phyloP scores from a whole-genome alignment of 2,888 invertebrate species.

The Plagiodera versicolora region DNA sequence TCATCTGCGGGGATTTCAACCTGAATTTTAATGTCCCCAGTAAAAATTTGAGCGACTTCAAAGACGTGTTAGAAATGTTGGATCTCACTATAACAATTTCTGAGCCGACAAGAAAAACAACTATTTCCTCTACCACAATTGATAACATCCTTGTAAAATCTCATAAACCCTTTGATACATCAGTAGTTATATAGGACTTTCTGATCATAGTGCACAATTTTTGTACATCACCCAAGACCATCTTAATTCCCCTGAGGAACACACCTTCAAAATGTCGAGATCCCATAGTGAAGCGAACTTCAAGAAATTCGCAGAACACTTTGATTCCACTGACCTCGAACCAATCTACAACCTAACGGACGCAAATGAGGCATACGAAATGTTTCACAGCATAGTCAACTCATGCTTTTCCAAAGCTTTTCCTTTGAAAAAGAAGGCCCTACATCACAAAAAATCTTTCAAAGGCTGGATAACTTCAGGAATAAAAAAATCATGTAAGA shows the following conservation, averaged over 20 bases:
- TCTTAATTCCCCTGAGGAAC: not conserved
- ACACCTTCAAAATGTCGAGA: not conserved
- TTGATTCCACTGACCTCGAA: too few relatives aligned
- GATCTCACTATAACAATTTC: not conserved
- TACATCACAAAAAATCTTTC: not conserved
- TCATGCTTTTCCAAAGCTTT: conserved; percentile 1
- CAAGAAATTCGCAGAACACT: not conserved
- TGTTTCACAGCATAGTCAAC: not conserved
- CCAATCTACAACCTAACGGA: not conserved
- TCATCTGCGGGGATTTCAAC: not conserved
- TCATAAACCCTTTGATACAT: not conserved
- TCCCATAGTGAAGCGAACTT: not conserved
- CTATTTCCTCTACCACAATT: not conserved
- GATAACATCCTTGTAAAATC: not conserved
- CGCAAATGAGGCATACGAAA: conserved; percentile 1
- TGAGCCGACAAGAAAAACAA: not conserved
- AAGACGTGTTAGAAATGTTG: not conserved
- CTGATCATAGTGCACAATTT: conserved; percentile 4
- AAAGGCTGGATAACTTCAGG: not conserved
- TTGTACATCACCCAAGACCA: not conserved
- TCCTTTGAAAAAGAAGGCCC: conserved; percentile 1
- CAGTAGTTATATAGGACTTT: not conserved
- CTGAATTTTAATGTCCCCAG: not conserved
- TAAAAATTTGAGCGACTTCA: not conserved
- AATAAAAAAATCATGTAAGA: too few relatives aligned